These are phyloP conservation scores for Malthinus flaveolus DNA, from an alignment of 2,888 invertebrate species.

Conservation along the genomic window DNA sequence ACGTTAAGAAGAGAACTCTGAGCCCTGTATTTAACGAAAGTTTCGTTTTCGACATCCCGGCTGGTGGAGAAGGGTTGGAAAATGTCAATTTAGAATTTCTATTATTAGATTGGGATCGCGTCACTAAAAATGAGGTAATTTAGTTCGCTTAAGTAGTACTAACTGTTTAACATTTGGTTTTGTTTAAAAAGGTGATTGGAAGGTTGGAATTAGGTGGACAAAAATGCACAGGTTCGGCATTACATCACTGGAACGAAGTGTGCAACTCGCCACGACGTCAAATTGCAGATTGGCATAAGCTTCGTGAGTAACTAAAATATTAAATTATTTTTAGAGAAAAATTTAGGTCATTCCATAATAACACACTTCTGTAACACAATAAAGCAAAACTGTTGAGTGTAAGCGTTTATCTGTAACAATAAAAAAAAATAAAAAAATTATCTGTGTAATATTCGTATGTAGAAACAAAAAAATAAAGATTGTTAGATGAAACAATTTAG, in stretches of 20 bases:
- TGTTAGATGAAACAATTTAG: constrained; percentile 26
- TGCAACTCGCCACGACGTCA: constrained; percentile 95
- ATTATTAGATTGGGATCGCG: constrained; percentile 95
- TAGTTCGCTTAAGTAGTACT: neutral
- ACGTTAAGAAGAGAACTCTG: constrained; percentile 95
- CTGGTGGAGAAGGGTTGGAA: constrained; percentile 73
- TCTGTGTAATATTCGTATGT: neutral
- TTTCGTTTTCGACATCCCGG: constrained; percentile 93
- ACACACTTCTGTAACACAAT: neutral
- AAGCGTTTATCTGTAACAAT: neutral
- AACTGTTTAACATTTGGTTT: neutral
- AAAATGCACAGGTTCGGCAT: constrained; percentile 77
- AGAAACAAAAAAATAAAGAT: constrained; percentile 7
- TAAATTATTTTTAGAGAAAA: neutral
- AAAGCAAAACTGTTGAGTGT: constrained; percentile 1
- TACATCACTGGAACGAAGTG: constrained; percentile 97
- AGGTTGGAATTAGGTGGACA: constrained; percentile 88
- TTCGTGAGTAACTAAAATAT: constrained; percentile 72
- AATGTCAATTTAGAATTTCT: constrained; percentile 86
- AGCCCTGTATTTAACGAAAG: constrained; percentile 99
- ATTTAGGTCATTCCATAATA: neutral
- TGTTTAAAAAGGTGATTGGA: constrained; percentile 79
- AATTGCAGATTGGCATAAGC: constrained; percentile 99
- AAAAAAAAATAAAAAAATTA: neutral
- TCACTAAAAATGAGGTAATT: constrained; percentile 94